Evolutionary conservation across 2,797 vertebrate species (phyloP), one percentile per base, ranked within the genome.

Genomic region (Chrosomus eos): DNA sequence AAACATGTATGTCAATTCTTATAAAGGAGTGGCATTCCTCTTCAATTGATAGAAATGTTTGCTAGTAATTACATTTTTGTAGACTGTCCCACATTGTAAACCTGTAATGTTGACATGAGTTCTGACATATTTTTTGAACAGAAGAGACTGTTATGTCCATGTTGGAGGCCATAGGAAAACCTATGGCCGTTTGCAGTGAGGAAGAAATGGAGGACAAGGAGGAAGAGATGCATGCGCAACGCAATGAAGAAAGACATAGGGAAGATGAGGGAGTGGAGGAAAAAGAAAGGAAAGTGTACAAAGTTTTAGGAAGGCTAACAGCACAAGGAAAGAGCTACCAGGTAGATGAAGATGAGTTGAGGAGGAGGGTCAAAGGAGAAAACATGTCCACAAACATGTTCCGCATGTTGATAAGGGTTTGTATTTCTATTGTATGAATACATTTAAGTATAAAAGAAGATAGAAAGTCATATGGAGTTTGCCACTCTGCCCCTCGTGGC

Each of bases 281-380:
- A 26, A 79, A 7, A 26, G 40, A 79, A 79, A 64, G 16, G 40
- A 66, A 66, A 45, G 58, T 66, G 38, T 79, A 45, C 58, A 79
- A 79, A 28, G 58, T 66, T 31, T 64, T 66, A 62, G 76, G 76
- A 64, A 79, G 58, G 58, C 26, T 66, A 80, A 67, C 77, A 48
- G 60, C 28, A 2, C 58, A 62, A 80, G 40, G 77, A 33, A 80
- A 80, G 28, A 7, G 77, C n/a, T n/a, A n/a, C n/a, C n/a, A n/a
- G n/a, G n/a, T 67, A 64, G 60, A 80, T 66, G 77, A 80, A 48
- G 77, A 80, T 21, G 77, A 80, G 62, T 45, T 80, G 26, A 80
- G 43, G 62, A 64, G 60, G 43, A 43, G 77, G 38, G 40, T 67
- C 8, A 80, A 66, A 67, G 77, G 58, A 66, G 77, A 66, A 67